phyloP scores from a whole-genome alignment of 2,888 invertebrate species.

The Melinaea menophilus region DNA sequence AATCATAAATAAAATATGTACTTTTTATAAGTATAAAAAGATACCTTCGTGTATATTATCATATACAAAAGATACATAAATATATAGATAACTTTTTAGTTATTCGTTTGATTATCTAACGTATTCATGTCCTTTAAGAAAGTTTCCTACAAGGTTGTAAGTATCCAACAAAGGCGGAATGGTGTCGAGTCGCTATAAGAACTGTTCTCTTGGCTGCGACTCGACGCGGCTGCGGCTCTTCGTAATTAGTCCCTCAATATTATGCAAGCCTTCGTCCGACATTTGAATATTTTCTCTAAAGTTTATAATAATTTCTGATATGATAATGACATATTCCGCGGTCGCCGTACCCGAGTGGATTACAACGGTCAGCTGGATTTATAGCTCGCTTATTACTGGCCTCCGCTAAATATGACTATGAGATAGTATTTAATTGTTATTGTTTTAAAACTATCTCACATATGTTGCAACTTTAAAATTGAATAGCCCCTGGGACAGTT shows the following conservation, averaged over 20 bases:
- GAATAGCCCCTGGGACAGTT: slow-evolving; percentile 22
- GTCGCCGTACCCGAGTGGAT: slow-evolving; percentile 47
- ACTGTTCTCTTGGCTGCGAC: slow-evolving; percentile 23
- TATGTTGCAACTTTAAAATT: slow-evolving; percentile 27
- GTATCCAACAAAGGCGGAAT: slow-evolving; percentile 28
- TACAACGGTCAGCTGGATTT: slow-evolving; percentile 61
- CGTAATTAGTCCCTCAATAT: slow-evolving; percentile 56
- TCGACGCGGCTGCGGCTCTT: slow-evolving; percentile 17
- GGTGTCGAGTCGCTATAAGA: slow-evolving; percentile 28
- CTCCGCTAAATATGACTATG: slow-evolving; percentile 49
- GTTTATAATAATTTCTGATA: slow-evolving; percentile 58
- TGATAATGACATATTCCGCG: slow-evolving; percentile 61
- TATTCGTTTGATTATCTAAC: not conserved
- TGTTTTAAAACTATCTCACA: slow-evolving; percentile 18
- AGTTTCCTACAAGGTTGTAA: slow-evolving; percentile 24
- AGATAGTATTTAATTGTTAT: slow-evolving; percentile 53
- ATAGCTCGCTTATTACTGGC: slow-evolving; percentile 52
- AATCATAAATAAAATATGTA: too few species aligned
- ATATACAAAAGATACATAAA: too few species aligned
- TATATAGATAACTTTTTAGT: too few species aligned
- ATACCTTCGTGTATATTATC: not conserved
- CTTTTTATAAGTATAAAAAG: too few species aligned
- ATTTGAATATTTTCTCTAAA: slow-evolving; percentile 58
- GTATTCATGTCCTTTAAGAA: slow-evolving; percentile 9
- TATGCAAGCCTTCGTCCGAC: slow-evolving; percentile 34